Evolutionary conservation across 2,113 vertebrate genomes (phyloP), one percentile per base, ranked within the genome.

Genomic region (Hydrolagus affinis): DNA sequence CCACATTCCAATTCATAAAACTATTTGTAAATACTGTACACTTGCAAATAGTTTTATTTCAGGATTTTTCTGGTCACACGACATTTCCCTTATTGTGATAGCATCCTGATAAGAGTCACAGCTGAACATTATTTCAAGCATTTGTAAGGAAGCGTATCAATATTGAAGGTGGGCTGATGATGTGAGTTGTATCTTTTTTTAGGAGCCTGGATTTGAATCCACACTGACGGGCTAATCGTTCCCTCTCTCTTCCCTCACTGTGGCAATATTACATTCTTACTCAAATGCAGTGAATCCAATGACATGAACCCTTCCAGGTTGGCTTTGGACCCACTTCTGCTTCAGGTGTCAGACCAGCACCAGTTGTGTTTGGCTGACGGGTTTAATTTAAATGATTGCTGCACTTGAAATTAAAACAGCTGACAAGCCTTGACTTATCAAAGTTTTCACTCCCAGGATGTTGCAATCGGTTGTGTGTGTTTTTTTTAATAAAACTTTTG

Each of bases 31-130:
- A 62, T 59, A 77, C 15, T 10, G 77, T 25, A 83, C 28, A 15
- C 62, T 66, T 66, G 30, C 30, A 80, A 80, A 64, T 62, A 80
- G 28, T 14, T n/a, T 80, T 83, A 28, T 66, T 30, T 83, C 23
- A 66, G 56, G 59, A 80, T 28, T 66, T 57, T 7, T n/a, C 60
- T 28, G 77, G 30, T n/a, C n/a, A n/a, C n/a, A n/a, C n/a, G n/a
- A n/a, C n/a, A n/a, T n/a, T n/a, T n/a, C n/a, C n/a, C n/a, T n/a
- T n/a, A n/a, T n/a, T n/a, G n/a, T n/a, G n/a, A n/a, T n/a, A n/a
- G n/a, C n/a, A n/a, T n/a, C n/a, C n/a, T n/a, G n/a, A n/a, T n/a
- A n/a, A n/a, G n/a, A n/a, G n/a, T n/a, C n/a, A n/a, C n/a, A n/a
- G n/a, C n/a, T n/a, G n/a, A n/a, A n/a, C n/a, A n/a, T n/a, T n/a